These are phyloP conservation scores for Trichonephila clavipes DNA, from an alignment of 1,140 invertebrate genomes.

Conservation along the genomic window DNA sequence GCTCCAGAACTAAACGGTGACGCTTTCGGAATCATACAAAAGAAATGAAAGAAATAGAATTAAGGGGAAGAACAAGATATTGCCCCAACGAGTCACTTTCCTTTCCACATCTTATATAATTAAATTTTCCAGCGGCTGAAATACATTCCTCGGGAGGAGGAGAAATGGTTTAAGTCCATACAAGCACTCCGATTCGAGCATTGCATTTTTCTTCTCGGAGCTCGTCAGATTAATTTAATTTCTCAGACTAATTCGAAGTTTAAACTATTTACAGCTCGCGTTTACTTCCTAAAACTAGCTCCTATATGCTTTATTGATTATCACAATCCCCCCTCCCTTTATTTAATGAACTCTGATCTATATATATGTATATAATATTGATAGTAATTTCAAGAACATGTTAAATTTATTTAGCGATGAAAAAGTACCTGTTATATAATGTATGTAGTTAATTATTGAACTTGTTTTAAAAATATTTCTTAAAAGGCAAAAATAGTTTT, in stretches of 20 bases:
- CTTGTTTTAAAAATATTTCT: too few relatives aligned
- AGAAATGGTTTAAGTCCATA: not conserved
- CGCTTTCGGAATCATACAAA: conserved; percentile 10
- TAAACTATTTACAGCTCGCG: not conserved
- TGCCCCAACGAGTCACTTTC: conserved; percentile 36
- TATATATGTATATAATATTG: too few relatives aligned
- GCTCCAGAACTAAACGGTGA: conserved; percentile 42
- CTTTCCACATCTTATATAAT: conserved; percentile 63
- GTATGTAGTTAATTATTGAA: too few relatives aligned
- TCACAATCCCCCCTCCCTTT: too few relatives aligned
- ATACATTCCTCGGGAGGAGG: not conserved
- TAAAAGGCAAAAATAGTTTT: too few relatives aligned
- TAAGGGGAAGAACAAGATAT: conserved; percentile 62
- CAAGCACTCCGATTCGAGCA: not conserved
- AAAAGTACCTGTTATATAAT: too few relatives aligned
- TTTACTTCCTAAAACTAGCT: not conserved
- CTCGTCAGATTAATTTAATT: not conserved
- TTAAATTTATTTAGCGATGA: too few relatives aligned
- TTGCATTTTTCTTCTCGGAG: not conserved
- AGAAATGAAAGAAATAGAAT: conserved; percentile 51
- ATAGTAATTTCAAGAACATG: too few relatives aligned
- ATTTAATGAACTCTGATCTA: too few relatives aligned
- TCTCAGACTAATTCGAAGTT: not conserved
- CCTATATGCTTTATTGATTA: too few relatives aligned
- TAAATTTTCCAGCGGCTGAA: conserved; percentile 54